phyloP scores from a whole-genome alignment of 2,113 vertebrate genomes.

The Suricata suricatta region DNA sequence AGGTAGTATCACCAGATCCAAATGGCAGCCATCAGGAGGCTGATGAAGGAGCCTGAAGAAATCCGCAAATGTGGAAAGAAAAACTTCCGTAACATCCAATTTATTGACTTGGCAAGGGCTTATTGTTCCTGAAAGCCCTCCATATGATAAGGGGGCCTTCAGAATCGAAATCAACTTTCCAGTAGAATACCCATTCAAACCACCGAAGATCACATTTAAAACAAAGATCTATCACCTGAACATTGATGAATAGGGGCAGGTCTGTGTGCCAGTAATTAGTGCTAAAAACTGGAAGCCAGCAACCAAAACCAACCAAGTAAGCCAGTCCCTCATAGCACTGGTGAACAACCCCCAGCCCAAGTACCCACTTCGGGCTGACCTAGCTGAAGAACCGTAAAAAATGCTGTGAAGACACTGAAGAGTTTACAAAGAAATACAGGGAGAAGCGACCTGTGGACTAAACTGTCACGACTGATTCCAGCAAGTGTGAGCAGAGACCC shows the following conservation, averaged over 20 bases:
- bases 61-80: too few species aligned
- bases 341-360: conserved; percentile 99
- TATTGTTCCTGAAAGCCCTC: conserved; percentile 87
- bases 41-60: too few species aligned
- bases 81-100: too few species aligned
- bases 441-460: conserved; percentile 99
- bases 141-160: conserved; percentile 99
- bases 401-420: conserved; percentile 99
- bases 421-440: conserved; percentile 99
- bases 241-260: conserved; percentile 99
- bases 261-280: conserved; percentile 99
- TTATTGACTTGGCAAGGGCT: too few species aligned
- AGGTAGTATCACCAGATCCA: too few species aligned
- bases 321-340: conserved; percentile 99
- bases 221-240: conserved; percentile 99
- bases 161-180: conserved; percentile 99
- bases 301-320: conserved; percentile 99
- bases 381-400: conserved; percentile 99
- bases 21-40: too few species aligned
- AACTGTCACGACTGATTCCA: conserved; percentile 86
- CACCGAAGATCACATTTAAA: conserved; percentile 99
- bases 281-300: conserved; percentile 99
- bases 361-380: conserved; percentile 97
- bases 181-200: conserved; percentile 99
- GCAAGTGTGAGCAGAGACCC: conserved; percentile 87